Conservation (phyloP, 2,113 vertebrate species). For the Anoura caudifer region DNA sequence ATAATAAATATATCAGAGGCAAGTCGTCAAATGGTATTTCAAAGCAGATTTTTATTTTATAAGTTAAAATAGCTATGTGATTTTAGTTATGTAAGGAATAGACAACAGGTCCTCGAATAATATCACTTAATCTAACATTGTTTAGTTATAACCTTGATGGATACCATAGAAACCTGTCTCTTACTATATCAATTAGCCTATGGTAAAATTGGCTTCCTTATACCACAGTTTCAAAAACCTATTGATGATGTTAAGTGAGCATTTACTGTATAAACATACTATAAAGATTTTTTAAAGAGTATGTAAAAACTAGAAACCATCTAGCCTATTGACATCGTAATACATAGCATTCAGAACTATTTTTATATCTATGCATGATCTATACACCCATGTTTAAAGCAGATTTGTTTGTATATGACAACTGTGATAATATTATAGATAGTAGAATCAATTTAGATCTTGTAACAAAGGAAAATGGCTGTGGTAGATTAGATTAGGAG, state of each 20-base stretch:
- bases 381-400: neutral
- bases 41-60: constrained; percentile 28
- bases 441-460: constrained; percentile 26
- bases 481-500: neutral
- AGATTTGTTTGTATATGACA: neutral
- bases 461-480: neutral
- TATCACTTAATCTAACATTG: neutral
- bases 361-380: neutral
- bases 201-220: neutral
- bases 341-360: neutral
- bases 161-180: neutral
- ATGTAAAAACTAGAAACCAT: neutral
- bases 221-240: neutral
- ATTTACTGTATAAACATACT: neutral
- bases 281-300: neutral
- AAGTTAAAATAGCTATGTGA: constrained; percentile 10
- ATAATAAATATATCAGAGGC: neutral
- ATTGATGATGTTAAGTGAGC: neutral
- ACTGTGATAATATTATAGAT: neutral
- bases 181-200: neutral
- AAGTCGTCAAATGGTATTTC: constrained; percentile 25
- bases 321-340: neutral
- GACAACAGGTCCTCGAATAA: neutral
- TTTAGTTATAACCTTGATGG: neutral
- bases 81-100: neutral